Evolutionary conservation across 2,797 vertebrate species (phyloP).

Genomic region (Gadopsis bispinosus): DNA sequence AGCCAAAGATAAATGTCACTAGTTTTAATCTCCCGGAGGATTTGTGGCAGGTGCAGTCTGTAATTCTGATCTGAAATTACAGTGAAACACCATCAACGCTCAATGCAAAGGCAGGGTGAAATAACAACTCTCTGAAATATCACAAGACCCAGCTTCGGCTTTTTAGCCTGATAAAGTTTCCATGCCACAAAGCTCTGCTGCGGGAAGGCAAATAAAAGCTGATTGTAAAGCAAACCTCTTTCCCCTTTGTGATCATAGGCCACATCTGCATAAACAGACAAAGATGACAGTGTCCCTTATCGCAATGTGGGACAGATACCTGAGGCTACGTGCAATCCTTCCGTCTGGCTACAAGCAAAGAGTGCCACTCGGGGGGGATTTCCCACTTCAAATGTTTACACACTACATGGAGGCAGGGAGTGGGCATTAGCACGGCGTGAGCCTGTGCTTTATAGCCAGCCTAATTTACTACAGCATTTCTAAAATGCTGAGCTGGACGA

Average conservation of each 20-base stretch:
- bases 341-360: conserved; percentile 48
- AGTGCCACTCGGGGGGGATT: conserved; percentile 46
- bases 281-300: conserved; percentile 38
- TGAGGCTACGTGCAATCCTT: conserved; percentile 48
- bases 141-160: conserved; percentile 9
- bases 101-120: conserved; percentile 49
- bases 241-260: conserved; percentile 49
- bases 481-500: conserved; percentile 67
- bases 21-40: conserved; percentile 62
- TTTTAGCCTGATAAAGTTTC: conserved; percentile 28
- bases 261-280: conserved; percentile 62
- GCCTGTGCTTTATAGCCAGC: conserved; percentile 53
- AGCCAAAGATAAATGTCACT: conserved; percentile 69
- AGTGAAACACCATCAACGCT: conserved; percentile 24
- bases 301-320: conserved; percentile 53
- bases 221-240: conserved; percentile 18
- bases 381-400: conserved; percentile 72
- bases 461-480: conserved; percentile 71
- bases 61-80: conserved; percentile 17
- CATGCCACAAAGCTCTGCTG: background rate
- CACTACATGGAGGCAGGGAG: conserved; percentile 43
- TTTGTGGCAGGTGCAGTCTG: conserved; percentile 36
- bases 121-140: conserved; percentile 39
- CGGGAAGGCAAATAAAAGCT: conserved; percentile 19
- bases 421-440: conserved; percentile 59